A percentile compares a stretch with the other conserved stretches of the same genome.
These are phyloP conservation scores for Chironomus striatipennis DNA, from an alignment of 1,140 invertebrate species.

Conservation along the genomic window DNA sequence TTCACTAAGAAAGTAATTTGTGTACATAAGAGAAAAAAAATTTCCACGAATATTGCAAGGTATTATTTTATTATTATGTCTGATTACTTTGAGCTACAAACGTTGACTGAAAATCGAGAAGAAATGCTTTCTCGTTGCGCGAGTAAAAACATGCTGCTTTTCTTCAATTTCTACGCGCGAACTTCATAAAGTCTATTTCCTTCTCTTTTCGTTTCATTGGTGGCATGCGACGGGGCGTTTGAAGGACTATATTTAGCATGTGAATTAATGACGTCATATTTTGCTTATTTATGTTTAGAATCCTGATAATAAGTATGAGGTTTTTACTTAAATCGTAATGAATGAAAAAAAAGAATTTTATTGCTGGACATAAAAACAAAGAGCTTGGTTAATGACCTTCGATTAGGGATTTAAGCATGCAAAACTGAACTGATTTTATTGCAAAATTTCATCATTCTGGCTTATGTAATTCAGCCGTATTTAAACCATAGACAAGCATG, in stretches of 20 bases:
- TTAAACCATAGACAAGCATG: constrained; percentile 39
- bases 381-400: background rate
- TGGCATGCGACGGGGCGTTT: background rate
- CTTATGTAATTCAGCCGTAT: constrained; percentile 33
- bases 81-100: background rate
- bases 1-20: background rate
- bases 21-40: background rate
- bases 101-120: background rate
- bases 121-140: background rate
- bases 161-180: background rate
- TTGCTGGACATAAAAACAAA: no score
- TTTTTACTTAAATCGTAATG: background rate
- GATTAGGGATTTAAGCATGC: background rate
- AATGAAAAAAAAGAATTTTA: background rate
- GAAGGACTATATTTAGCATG: background rate
- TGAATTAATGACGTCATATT: background rate
- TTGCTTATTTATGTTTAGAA: background rate
- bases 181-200: background rate
- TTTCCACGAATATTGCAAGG: background rate
- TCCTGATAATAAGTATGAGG: no score
- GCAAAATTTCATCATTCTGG: background rate
- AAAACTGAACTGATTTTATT: background rate
- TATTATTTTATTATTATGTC: background rate
- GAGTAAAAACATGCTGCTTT: background rate
- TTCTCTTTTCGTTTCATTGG: background rate